A percentile compares a stretch with the other conserved stretches of the same genome.
Evolutionary conservation across 1,140 invertebrate species (phyloP).

Genomic region (Caligus rogercresseyi): DNA sequence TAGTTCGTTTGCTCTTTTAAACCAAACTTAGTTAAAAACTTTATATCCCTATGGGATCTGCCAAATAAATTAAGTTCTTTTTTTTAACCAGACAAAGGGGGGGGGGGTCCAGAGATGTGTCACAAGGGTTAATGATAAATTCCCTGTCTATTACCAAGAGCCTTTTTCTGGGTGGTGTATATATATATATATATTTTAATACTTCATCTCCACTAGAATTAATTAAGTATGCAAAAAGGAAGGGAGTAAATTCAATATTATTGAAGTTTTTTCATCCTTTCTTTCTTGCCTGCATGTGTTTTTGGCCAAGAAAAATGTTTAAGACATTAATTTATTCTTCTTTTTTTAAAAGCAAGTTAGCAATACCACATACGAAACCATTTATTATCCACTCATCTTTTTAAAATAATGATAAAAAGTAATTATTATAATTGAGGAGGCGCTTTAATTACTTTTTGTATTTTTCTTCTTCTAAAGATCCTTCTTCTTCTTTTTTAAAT

Average conservation of each 20-base stretch:
- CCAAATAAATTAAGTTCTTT: too few relatives aligned
- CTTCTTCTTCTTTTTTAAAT: background rate
- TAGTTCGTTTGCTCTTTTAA: background rate
- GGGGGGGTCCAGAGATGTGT: background rate
- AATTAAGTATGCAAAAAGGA: background rate
- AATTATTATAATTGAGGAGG: background rate
- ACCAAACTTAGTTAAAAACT: background rate
- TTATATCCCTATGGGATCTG: too few relatives aligned
- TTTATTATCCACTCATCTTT: background rate
- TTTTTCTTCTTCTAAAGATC: background rate
- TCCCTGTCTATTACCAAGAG: background rate
- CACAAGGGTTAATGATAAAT: background rate
- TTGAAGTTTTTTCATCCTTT: too few relatives aligned
- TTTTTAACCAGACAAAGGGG: too few relatives aligned
- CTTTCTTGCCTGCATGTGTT: background rate
- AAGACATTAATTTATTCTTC: background rate
- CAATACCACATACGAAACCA: background rate
- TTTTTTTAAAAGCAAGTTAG: background rate
- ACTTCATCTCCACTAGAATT: background rate
- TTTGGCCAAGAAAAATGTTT: background rate
- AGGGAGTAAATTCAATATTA: background rate
- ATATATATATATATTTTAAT: background rate
- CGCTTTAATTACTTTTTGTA: too few relatives aligned
- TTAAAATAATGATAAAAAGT: background rate
- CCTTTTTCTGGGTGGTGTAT: background rate